Evolutionary conservation across 1,140 invertebrate species (phyloP), one percentile per base, ranked within the genome.

Genomic region (Caenorhabditis tropicalis): DNA sequence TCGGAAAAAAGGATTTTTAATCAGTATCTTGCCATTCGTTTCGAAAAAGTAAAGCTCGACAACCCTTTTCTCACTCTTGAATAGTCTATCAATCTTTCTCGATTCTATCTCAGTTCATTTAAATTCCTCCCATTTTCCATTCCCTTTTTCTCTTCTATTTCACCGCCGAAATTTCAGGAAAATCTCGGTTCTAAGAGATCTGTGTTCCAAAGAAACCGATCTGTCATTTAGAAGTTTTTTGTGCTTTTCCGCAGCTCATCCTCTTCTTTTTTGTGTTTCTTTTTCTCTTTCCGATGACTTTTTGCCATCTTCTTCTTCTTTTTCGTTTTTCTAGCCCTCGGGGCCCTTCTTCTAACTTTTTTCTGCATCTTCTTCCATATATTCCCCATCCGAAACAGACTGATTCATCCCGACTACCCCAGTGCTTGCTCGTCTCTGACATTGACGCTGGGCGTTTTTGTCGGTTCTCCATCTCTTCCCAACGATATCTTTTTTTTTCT

Each of bases 191-290:
- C n/a, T n/a, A n/a, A 43, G 39, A 43, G 12, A 43, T 43, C 39
- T 43, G 39, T n/a, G n/a, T n/a, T n/a, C n/a, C n/a, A n/a, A 70
- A 43, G n/a, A 43, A 74, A 74, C 6, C 65, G 36, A 74, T 74
- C 65, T 74, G 36, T 74, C 65, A 74, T 46, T 74, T n/a, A n/a
- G 0, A 36, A 74, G 65, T 43, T 74, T 74, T 74, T 74, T 74
- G 33, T 24, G 33, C 36, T 16, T 36, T 46, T 46, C 33, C 65
- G 10, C 29, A 65, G 58, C 58, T 43, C 36, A 74, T 33, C 16
- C 31, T 56, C 24, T 24, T 56, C 29, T n/a, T 27, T 19, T 51
- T 51, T 19, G n/a, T 43, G 39, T 43, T 43, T 74, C 33, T n/a
- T 56, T 24, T 9, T 56, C 29, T 24, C 21, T 56, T 56, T 27